Conservation (phyloP, 2,797 vertebrate genomes). For the Ptychadena robeensis region DNA sequence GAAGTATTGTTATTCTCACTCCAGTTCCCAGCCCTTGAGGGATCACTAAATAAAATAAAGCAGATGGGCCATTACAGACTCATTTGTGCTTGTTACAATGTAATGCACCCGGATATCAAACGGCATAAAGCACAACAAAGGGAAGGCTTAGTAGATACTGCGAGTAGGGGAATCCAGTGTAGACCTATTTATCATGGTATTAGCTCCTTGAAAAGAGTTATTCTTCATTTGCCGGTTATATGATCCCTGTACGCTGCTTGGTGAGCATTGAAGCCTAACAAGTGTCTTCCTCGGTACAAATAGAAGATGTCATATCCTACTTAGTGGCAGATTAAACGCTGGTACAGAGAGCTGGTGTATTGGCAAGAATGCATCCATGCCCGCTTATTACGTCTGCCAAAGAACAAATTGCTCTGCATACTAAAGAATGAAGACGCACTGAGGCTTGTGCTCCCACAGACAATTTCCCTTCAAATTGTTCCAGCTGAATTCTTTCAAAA, state of each 20-base stretch:
- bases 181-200: slow-evolving; percentile 70
- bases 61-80: slow-evolving; percentile 92
- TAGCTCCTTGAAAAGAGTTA: slow-evolving; percentile 61
- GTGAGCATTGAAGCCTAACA: slow-evolving; percentile 48
- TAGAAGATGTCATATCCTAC: slow-evolving; percentile 49
- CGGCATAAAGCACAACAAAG: slow-evolving; percentile 65
- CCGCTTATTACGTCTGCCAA: slow-evolving; percentile 43
- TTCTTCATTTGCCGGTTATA: slow-evolving; percentile 49
- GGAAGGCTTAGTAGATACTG: slow-evolving; percentile 42
- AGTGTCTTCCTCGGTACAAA: slow-evolving; percentile 43
- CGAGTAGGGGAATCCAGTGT: slow-evolving; percentile 66
- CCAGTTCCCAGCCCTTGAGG: slow-evolving; percentile 87
- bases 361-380: slow-evolving; percentile 34
- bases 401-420: slow-evolving; percentile 26
- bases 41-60: slow-evolving; percentile 96
- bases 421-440: slow-evolving; percentile 36
- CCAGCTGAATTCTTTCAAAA: slow-evolving; percentile 37
- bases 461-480: slow-evolving; percentile 25
- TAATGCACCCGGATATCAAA: slow-evolving; percentile 76
- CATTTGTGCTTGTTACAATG: slow-evolving; percentile 88
- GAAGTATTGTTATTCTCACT: slow-evolving; percentile 94
- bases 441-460: slow-evolving; percentile 10
- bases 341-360: slow-evolving; percentile 31
- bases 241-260: slow-evolving; percentile 40
- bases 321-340: slow-evolving; percentile 50